A percentile compares a stretch with the other conserved stretches of the same genome.
Conservation (phyloP, 35 echinoderm and acorn worm genomes). For the Chiridota heheva region DNA sequence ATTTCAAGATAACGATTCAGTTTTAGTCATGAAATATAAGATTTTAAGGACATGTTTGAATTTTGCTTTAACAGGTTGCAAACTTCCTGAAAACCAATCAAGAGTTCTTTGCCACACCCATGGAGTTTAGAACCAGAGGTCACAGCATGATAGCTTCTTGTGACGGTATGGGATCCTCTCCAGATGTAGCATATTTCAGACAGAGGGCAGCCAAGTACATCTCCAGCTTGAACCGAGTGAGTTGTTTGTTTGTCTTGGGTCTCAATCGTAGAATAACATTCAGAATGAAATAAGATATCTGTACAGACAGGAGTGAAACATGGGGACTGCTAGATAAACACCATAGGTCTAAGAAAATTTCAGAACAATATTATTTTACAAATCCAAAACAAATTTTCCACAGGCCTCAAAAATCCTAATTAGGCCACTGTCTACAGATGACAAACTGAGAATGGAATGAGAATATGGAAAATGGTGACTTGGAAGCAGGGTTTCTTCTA, state of each 20-base stretch:
- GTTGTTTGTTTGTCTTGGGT: background rate
- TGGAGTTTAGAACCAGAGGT: constrained; percentile 53
- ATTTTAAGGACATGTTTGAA: no score
- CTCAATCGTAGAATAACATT: background rate
- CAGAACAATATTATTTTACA: background rate
- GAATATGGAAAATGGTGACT: no score
- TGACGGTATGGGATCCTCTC: constrained; percentile 70
- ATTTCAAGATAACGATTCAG: no score
- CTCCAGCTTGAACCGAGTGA: constrained; percentile 68
- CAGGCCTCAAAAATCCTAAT: background rate
- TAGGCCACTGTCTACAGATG: no score
- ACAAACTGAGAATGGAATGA: no score
- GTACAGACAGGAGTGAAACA: background rate
- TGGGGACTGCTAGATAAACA: background rate
- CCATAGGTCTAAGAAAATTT: background rate
- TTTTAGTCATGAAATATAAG: no score
- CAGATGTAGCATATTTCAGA: constrained; percentile 69
- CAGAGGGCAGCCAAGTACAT: constrained; percentile 77
- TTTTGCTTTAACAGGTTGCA: constrained; percentile 56
- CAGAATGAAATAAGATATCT: no score
- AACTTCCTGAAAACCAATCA: constrained; percentile 79
- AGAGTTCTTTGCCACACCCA: constrained; percentile 79
- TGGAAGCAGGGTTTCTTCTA: no score
- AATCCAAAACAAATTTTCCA: background rate
- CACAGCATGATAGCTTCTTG: constrained; percentile 47